These are phyloP conservation scores for Spicauda simplicius DNA, from an alignment of 2,888 invertebrate genomes.

Conservation along the genomic window DNA sequence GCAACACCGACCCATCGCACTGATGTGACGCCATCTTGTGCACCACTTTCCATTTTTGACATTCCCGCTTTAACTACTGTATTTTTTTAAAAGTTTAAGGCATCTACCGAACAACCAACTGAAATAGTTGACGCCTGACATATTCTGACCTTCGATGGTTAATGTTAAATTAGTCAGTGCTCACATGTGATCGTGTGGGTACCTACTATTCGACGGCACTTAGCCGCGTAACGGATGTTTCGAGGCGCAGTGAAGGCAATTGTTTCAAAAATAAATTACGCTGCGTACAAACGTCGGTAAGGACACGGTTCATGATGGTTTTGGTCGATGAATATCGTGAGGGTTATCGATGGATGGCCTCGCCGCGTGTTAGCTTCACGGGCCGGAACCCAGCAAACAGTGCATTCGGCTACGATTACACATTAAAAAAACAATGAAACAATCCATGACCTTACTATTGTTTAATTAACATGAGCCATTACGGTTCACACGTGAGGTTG, in stretches of 20 bases:
- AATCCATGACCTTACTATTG: conserved; percentile 69
- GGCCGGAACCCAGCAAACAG: conserved; percentile 43
- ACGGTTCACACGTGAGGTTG: conserved; percentile 54
- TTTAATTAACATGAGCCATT: conserved; percentile 62
- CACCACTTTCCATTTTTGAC: conserved; percentile 50
- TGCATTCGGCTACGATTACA: conserved; percentile 47
- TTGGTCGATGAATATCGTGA: conserved; percentile 43
- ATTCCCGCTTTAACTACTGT: conserved; percentile 8
- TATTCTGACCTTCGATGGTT: conserved; percentile 59
- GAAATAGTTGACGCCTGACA: conserved; percentile 48
- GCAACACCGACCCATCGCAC: conserved; percentile 67
- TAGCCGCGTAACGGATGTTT: conserved; percentile 31
- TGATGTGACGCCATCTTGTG: conserved; percentile 50
- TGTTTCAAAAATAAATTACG: conserved; percentile 35
- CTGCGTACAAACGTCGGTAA: conserved; percentile 24
- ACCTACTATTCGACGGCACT: conserved; percentile 15
- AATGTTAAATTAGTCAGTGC: conserved; percentile 58
- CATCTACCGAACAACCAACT: not conserved
- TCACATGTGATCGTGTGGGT: conserved; percentile 45
- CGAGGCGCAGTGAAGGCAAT: conserved; percentile 35
- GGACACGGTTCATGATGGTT: conserved; percentile 39
- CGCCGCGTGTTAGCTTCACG: conserved; percentile 33
- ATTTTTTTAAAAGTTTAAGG: conserved; percentile 12
- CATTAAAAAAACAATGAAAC: conserved; percentile 69
- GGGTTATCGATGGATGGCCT: conserved; percentile 41